Conservation (phyloP, 2,888 invertebrate genomes). For the Spodoptera littoralis region DNA sequence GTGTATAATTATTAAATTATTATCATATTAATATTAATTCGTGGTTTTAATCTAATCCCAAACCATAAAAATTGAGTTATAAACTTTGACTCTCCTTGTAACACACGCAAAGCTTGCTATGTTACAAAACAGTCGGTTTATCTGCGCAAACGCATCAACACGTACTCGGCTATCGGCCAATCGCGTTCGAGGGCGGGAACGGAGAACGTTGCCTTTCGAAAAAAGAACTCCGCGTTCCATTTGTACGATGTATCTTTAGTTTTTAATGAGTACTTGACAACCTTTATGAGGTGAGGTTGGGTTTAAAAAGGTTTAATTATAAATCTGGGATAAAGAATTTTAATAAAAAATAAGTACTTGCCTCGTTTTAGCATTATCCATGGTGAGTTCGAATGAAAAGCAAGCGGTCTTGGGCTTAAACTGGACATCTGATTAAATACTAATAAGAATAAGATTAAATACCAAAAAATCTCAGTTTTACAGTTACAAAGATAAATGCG, state of each 20-base stretch:
- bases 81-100: conserved; percentile 18
- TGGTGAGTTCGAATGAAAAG: too few species aligned
- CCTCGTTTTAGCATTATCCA: too few species aligned
- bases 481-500: too few species aligned
- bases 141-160: conserved; percentile 66
- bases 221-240: conserved; percentile 61
- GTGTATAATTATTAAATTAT: conserved; percentile 19
- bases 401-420: too few species aligned
- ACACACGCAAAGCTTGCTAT: conserved; percentile 43
- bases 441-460: too few species aligned
- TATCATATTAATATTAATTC: not conserved
- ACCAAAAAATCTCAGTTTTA: too few species aligned
- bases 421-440: too few species aligned
- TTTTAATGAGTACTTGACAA: conserved; percentile 53
- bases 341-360: too few species aligned
- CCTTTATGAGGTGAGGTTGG: conserved; percentile 6
- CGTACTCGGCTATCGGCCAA: conserved; percentile 70
- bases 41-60: not conserved
- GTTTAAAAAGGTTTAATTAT: conserved; percentile 16
- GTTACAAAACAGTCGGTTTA: conserved; percentile 62
- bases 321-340: not conserved
- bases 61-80: too few species aligned
- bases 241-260: conserved; percentile 57
- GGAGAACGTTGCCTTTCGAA: conserved; percentile 61
- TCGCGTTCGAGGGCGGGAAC: conserved; percentile 69